Base-by-base conservation (phyloP, 2,113 vertebrate species). In the Pseudorectes ferrugineus region DNA sequence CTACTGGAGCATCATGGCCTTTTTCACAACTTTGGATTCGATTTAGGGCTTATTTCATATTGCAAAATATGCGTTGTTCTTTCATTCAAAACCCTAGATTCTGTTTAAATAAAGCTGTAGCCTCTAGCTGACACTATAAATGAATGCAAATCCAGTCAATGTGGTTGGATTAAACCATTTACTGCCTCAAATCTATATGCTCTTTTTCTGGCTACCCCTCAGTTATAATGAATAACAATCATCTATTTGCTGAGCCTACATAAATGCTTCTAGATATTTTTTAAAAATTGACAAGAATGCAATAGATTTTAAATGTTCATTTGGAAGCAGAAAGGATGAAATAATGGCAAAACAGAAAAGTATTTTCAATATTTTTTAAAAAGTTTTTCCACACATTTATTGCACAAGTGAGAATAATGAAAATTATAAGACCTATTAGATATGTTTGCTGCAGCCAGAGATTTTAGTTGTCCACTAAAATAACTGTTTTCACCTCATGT, bases 61-160 rank as follows among this genome's bases (percentile, higher is more conserved):
- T 81, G 73, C 67, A 75, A 89, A 81, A 75, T 89, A 74, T 35
- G 20, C 0, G 0, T 72, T 82, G 46, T 72, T 93, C 81, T 88
- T 94, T 75, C 49, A 58, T 91, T 92, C 70, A 68, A 61, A 91
- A 85, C 15, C 31, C 48, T 78, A 67, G 57, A 52, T 93, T 86
- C 72, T 91, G 54, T 95, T 93, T 79, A 89, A 93, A 86, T 81
- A 78, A 89, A 89, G 31, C 61, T 81, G 51, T 92, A 81, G 51
- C 76, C 79, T 94, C 63, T 91, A 77, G 77, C 76, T 89, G 84
- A 85, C 89, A 61, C 40, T 46, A n/a, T 86, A 95, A 93, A 93
- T 75, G 16, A 95, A 95, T 93, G 74, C 76, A 95, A 73, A 95
- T 89, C 43, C 59, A 89, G 80, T 78, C 68, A 92, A 11, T 87